These are phyloP conservation scores for Drosophila arizonae DNA, from an alignment of 1,140 invertebrate genomes.

Conservation along the genomic window DNA sequence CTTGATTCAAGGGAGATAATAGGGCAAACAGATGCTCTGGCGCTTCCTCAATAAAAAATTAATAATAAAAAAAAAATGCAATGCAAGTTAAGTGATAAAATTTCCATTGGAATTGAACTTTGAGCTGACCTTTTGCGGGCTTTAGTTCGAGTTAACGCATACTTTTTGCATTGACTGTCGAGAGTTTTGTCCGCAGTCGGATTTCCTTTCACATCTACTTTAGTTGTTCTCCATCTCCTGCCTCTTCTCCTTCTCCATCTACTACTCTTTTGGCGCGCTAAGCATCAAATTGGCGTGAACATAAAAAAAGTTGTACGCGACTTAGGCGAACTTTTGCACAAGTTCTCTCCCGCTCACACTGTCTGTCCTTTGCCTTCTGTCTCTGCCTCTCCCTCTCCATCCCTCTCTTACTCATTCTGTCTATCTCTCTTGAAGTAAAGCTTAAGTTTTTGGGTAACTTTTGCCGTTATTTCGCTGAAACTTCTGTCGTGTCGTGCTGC, in stretches of 20 bases:
- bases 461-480: conserved; percentile 36
- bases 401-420: background rate
- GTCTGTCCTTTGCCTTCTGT: background rate
- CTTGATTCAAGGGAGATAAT: too few species aligned
- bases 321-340: conserved; percentile 66
- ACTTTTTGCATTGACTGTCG: conserved; percentile 20
- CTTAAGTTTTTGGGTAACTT: conserved; percentile 68
- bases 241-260: conserved; percentile 17
- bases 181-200: conserved; percentile 44
- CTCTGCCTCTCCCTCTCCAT: background rate
- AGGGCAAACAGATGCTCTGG: background rate
- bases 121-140: conserved; percentile 26
- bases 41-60: conserved; percentile 83
- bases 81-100: conserved; percentile 13
- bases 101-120: conserved; percentile 57
- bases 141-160: conserved; percentile 30
- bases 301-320: conserved; percentile 76
- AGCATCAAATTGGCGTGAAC: conserved; percentile 76
- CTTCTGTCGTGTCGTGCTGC: conserved; percentile 11
- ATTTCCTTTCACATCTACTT: conserved; percentile 58
- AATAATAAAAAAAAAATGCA: conserved; percentile 43
- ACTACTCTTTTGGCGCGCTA: conserved; percentile 40
- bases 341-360: conserved; percentile 10
- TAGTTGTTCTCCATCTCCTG: background rate
- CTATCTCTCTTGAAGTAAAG: conserved; percentile 6